Conservation (phyloP, 2,113 vertebrate species). For the Cottus gobio region DNA sequence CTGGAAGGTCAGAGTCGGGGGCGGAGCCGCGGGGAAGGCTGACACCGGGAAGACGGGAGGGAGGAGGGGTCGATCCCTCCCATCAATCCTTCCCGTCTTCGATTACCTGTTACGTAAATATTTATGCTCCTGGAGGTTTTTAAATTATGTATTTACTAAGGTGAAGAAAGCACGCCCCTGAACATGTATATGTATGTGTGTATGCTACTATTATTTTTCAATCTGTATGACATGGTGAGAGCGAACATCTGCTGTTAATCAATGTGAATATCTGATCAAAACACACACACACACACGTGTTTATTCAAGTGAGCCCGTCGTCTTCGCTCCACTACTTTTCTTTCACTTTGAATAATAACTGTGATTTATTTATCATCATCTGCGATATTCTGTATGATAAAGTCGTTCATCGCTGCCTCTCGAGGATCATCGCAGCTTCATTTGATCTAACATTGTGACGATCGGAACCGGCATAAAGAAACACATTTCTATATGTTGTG, state of each 20-base stretch:
- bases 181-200: not conserved
- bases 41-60: conserved; percentile 25
- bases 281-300: not conserved
- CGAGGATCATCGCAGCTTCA: conserved; percentile 32
- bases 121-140: not conserved
- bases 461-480: conserved; percentile 16
- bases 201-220: not conserved
- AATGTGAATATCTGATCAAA: conserved; percentile 4
- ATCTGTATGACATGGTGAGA: not conserved
- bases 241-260: not conserved
- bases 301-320: not conserved
- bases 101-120: too few species aligned
- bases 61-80: conserved; percentile 9
- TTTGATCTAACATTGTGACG: conserved; percentile 46
- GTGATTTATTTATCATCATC: conserved; percentile 19
- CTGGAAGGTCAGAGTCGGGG: conserved; percentile 55
- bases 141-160: not conserved
- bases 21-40: conserved; percentile 8
- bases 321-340: not conserved
- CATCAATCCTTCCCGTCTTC: conserved; percentile 12
- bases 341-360: not conserved
- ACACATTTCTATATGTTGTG: not conserved
- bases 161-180: not conserved
- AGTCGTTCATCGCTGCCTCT: not conserved
- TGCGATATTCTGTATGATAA: conserved; percentile 14